Evolutionary conservation across 1,140 invertebrate genomes (phyloP), one percentile per base, ranked within the genome.

Genomic region (Philotrypesis tridentata): DNA sequence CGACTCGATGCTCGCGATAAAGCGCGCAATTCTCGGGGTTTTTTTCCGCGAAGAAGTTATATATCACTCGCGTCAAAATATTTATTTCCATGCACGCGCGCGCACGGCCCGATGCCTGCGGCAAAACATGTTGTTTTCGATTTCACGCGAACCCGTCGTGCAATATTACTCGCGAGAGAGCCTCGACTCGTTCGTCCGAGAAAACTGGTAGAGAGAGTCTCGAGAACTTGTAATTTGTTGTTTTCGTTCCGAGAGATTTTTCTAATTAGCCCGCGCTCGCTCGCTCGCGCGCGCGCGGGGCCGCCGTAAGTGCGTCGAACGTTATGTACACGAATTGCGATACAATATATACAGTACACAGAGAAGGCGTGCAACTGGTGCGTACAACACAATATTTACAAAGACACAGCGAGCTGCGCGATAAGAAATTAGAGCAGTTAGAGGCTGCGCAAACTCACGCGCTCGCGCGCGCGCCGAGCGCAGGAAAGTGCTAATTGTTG

Each of bases 341-440:
- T n/a, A n/a, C n/a, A n/a, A n/a, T n/a, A n/a, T n/a, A 37, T 5
- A 37, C 9, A 37, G 33, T 37, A 9, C 61, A 25, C 6, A 12
- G n/a, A 65, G 8, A 25, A 65, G 27, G 8, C 27, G 31, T 76
- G 60, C 61, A 65, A 76, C 31, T 65, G 63, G 61, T 76, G 23
- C 61, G n/a, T n/a, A n/a, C n/a, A n/a, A n/a, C n/a, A n/a, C n/a
- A n/a, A 12, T 76, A 48, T 76, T 76, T 76, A 67, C 61, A 76
- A 76, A 76, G 14, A 76, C 8, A 43, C 14, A 43, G 48, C 17
- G 48, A n/a, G 9, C 33, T 17, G 21, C 40, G 33, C 60, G 61
- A 76, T 40, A 17, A 65, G 33, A 33, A 65, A 76, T 75, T 60
- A 75, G 61, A 60, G 60, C 33, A 60, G 3, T 55, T 55, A 25